Evolutionary conservation across 2,797 vertebrate species (phyloP), one percentile per base, ranked within the genome.

Genomic region (Monodelphis domestica): DNA sequence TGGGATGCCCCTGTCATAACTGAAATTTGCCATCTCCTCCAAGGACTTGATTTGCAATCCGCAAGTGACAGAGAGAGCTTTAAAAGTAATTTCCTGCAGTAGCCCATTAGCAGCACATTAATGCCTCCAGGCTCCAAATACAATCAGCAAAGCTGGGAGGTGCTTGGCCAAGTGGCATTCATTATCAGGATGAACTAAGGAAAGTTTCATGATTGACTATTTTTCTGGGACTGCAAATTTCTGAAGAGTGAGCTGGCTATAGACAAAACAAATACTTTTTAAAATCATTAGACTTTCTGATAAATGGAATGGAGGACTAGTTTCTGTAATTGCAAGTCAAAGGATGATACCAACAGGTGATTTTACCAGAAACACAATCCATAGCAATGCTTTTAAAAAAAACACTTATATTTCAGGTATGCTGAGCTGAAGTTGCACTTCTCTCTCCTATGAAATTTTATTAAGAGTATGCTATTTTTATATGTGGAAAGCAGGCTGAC

Each of bases 61-160:
- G 0, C n/a, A 91, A 29, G 30, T 24, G 11, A 10, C 0, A 7
- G 6, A 5, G 70, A 56, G 90, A 56, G 29, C n/a, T 24, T 92
- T 95, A 51, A 53, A 91, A 59, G 4, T 30, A 94, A 45, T 28
- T 0, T 55, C 90, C 88, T 78, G 45, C 30, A 10, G 57, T 96
- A 24, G 51, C 53, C 24, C 88, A 0, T 89, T 24, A 91, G 70
- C 45, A 87, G 53, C 5, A 28, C 91, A 87, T 87, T 78, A 87
- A 87, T 87, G 70, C 28, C 70, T 87, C n/a, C 54, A 55, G 91
- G n/a, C 70, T 55, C 54, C 53, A 45, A 91, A 91, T 87, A 78
- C 53, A 78, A 87, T 91, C 91, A 87, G 70, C 53, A 84, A 84
- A 53, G 53, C 12, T 55, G 54, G 78, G 54, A 33, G 53, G 52